These are phyloP conservation scores for Adelognathus sp. DNA, from an alignment of 2,888 invertebrate species.

Conservation along the genomic window DNA sequence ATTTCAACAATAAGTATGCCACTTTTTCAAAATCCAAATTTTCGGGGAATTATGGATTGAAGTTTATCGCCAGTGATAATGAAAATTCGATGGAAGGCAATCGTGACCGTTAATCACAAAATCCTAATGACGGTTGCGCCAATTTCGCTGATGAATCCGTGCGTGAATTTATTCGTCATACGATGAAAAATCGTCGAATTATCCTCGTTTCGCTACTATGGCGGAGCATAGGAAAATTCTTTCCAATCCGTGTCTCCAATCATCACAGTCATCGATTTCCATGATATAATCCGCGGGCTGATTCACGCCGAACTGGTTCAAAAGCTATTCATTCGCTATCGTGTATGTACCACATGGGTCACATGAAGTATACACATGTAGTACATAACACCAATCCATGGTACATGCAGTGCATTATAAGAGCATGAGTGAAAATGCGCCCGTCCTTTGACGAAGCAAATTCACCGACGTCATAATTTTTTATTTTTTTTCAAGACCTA, in stretches of 20 bases:
- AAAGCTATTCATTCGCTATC: slow-evolving; percentile 28
- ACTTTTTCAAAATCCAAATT: too few species aligned
- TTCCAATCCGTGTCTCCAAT: slow-evolving; percentile 40
- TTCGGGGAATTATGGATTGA: too few species aligned
- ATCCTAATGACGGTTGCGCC: neutral
- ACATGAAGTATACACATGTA: neutral
- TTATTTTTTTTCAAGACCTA: slow-evolving; percentile 36
- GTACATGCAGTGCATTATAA: neutral
- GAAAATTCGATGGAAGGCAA: neutral
- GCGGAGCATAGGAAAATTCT: slow-evolving; percentile 14
- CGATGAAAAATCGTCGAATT: neutral
- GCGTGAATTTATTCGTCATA: neutral
- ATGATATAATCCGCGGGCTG: slow-evolving; percentile 18
- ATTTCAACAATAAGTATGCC: too few species aligned
- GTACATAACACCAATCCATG: neutral
- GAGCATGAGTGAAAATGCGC: neutral
- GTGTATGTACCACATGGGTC: too few species aligned
- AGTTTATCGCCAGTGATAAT: neutral
- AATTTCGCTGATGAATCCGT: neutral
- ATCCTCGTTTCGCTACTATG: neutral
- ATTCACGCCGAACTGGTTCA: slow-evolving; percentile 47
- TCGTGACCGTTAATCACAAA: neutral
- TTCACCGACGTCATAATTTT: neutral
- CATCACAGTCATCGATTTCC: slow-evolving; percentile 35
- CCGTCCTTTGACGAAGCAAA: neutral